Conservation (phyloP, 1,140 invertebrate species). For the Gryon sp. region DNA sequence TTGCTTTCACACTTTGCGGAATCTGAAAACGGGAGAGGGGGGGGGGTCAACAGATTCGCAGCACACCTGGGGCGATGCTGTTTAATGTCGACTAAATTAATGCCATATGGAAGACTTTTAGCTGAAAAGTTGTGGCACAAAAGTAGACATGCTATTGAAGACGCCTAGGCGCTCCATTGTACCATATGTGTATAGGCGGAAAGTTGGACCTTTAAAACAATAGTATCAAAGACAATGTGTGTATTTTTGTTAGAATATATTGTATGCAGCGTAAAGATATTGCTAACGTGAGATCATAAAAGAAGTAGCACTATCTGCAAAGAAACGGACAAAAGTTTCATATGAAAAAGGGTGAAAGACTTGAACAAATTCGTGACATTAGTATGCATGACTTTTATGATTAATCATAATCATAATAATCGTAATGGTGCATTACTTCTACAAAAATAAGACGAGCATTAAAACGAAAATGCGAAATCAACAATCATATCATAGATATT, state of each 20-base stretch:
- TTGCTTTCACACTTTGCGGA: slow-evolving; percentile 33
- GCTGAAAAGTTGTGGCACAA: slow-evolving; percentile 60
- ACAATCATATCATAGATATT: neutral
- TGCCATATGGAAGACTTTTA: slow-evolving; percentile 67
- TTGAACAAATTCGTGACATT: slow-evolving; percentile 28
- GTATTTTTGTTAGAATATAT: slow-evolving; percentile 59
- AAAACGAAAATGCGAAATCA: neutral
- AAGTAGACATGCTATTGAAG: slow-evolving; percentile 51
- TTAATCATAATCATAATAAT: slow-evolving; percentile 48
- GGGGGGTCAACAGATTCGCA: slow-evolving; percentile 44
- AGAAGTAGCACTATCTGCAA: slow-evolving; percentile 45
- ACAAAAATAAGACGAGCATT: neutral
- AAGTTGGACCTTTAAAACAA: slow-evolving; percentile 60
- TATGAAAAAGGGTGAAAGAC: slow-evolving; percentile 28
- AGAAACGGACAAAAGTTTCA: slow-evolving; percentile 31
- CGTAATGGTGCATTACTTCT: slow-evolving; percentile 21
- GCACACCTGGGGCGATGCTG: slow-evolving; percentile 65
- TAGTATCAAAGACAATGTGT: slow-evolving; percentile 65
- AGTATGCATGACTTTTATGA: slow-evolving; percentile 53
- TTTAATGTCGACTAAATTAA: slow-evolving; percentile 67
- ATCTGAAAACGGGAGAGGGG: no score
- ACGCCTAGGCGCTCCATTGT: slow-evolving; percentile 18
- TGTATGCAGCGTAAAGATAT: slow-evolving; percentile 27
- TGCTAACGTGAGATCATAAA: slow-evolving; percentile 18
- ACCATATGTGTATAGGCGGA: slow-evolving; percentile 50